Evolutionary conservation across 2,113 vertebrate genomes (phyloP), one percentile per base, ranked within the genome.

Genomic region (Aphyosemion australe): DNA sequence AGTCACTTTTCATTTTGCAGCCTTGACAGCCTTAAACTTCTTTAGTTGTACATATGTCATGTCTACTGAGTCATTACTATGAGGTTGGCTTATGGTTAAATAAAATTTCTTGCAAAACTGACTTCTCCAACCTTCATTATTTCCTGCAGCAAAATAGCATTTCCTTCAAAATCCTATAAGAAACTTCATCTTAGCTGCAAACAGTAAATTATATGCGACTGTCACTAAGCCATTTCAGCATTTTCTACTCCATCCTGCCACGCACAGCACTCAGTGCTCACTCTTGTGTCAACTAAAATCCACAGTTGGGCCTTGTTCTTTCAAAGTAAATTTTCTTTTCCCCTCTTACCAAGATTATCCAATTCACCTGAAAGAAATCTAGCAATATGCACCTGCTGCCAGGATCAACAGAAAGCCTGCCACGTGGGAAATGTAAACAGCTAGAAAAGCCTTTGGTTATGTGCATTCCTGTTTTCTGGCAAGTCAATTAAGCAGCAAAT

Each of bases 401-500:
- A 65, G 53, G 53, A 80, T 82, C 83, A 83, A 76, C 79, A 75
- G 65, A 56, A 50, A 73, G 63, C 6, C 43, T 11, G 74, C 80
- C 80, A 72, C 68, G 11, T 65, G 76, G 79, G 78, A 61, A 77
- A 76, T 73, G 66, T 71, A 84, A 86, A 84, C 73, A 79, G 74
- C 26, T 20, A 84, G 80, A 82, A 83, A 84, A 60, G 61, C 83
- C 79, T 64, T 51, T 11, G 45, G 89, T 86, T 78, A 47, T 89
- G 79, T 79, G 81, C 65, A 83, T 82, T 88, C 66, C 61, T 85
- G 80, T 87, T 85, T 75, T 65, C 76, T 80, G 78, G 81, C 45
- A 78, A 90, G 90, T 90, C 91, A 92, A 90, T 92, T 93, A 92
- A 84, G 89, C 88, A 92, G 83, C 86, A 92, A 93, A 93, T 91